A percentile compares a stretch with the other conserved stretches of the same genome.
Conservation (phyloP, 2,113 vertebrate species). For the Rhinogobius similis region DNA sequence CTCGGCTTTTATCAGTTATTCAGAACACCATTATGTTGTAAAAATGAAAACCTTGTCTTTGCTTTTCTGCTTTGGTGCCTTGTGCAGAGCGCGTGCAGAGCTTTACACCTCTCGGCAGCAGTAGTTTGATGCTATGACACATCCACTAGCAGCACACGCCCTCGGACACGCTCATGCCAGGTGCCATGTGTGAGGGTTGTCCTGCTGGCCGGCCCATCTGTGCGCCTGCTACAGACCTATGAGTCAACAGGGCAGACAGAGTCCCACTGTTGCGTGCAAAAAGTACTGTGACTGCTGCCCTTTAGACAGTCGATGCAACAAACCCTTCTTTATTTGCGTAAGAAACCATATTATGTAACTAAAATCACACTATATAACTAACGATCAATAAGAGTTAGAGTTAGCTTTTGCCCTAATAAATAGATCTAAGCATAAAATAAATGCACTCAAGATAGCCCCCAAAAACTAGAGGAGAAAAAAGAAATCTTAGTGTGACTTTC, state of each 20-base stretch:
- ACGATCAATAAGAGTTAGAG: background rate
- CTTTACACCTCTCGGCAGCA: conserved; percentile 15
- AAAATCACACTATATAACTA: too few relatives aligned
- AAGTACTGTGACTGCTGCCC: conserved; percentile 28
- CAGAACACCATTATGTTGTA: background rate
- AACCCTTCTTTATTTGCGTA: background rate
- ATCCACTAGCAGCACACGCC: conserved; percentile 36
- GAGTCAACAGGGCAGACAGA: conserved; percentile 55
- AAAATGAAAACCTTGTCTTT: background rate
- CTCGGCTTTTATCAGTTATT: background rate
- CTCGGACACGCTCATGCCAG: conserved; percentile 47
- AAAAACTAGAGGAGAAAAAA: too few relatives aligned
- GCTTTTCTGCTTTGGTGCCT: conserved; percentile 12
- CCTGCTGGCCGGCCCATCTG: conserved; percentile 68
- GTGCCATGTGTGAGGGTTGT: conserved; percentile 64
- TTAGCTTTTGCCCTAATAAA: background rate
- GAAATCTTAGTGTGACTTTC: too few relatives aligned
- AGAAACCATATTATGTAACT: background rate
- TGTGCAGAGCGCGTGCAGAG: conserved; percentile 16
- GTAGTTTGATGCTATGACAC: conserved; percentile 54
- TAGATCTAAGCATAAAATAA: background rate
- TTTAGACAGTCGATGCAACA: conserved; percentile 1
- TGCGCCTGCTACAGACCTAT: conserved; percentile 45
- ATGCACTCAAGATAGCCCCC: too few relatives aligned
- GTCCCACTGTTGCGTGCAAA: conserved; percentile 39